These are phyloP conservation scores for Eumaeus atala DNA, from an alignment of 1,140 invertebrate genomes.

Conservation along the genomic window DNA sequence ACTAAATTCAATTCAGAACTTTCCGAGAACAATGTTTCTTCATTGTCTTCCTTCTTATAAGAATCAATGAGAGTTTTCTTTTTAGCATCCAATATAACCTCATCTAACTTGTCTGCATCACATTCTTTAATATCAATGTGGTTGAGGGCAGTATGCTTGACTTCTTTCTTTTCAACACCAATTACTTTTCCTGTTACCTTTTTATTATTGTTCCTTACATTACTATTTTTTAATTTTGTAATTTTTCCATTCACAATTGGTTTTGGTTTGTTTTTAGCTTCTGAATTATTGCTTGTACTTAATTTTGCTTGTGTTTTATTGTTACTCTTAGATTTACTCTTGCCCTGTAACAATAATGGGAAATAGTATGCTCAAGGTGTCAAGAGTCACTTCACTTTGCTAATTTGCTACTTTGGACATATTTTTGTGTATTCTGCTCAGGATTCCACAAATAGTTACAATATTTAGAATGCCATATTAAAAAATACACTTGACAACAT, in stretches of 20 bases:
- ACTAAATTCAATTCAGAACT: slow-evolving; percentile 12
- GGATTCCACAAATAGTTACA: too few species aligned
- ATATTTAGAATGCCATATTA: too few species aligned
- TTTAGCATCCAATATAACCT: slow-evolving; percentile 43
- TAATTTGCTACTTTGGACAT: too few species aligned
- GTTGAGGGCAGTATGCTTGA: background rate
- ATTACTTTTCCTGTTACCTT: slow-evolving; percentile 14
- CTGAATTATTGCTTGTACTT: background rate
- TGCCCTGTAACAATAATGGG: slow-evolving; percentile 6
- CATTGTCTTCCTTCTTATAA: slow-evolving; percentile 40
- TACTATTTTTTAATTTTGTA: slow-evolving; percentile 12
- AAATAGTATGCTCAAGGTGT: background rate
- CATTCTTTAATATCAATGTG: slow-evolving; percentile 27
- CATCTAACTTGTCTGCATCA: slow-evolving; percentile 38
- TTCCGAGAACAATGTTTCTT: slow-evolving; percentile 36
- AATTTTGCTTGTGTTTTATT: slow-evolving; percentile 16
- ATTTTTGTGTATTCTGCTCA: too few species aligned
- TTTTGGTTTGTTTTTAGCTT: slow-evolving; percentile 3
- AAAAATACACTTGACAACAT: too few species aligned
- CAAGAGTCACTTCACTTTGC: too few species aligned
- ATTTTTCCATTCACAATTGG: slow-evolving; percentile 15
- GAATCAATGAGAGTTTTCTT: slow-evolving; percentile 39
- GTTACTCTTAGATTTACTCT: slow-evolving; percentile 13
- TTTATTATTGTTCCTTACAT: slow-evolving; percentile 2
- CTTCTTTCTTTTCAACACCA: background rate